Percentiles rank a stretch among this genome's conserved stretches.
These are phyloP conservation scores for Uropsilus gracilis DNA, from an alignment of 2,113 vertebrate species.

Conservation along the genomic window DNA sequence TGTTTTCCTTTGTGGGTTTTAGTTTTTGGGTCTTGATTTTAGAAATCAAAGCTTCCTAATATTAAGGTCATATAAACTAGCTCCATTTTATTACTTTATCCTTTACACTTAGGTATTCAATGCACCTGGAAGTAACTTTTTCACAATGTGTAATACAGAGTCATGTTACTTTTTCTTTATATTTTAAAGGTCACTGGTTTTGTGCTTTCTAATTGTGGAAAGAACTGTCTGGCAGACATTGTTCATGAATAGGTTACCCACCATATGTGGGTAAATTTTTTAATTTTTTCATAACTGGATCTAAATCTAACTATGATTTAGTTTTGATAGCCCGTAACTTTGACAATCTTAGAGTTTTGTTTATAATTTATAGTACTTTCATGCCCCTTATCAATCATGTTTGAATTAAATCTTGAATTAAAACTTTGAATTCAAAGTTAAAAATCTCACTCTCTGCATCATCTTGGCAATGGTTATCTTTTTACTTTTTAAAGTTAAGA, in stretches of 20 bases:
- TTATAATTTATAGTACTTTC: neutral
- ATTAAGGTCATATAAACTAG: neutral
- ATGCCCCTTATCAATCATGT: neutral
- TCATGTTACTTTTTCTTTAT: neutral
- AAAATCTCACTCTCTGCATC: neutral
- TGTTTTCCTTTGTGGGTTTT: neutral
- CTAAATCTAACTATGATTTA: neutral
- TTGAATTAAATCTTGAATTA: too few relatives aligned
- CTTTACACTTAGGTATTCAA: neutral
- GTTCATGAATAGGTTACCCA: neutral
- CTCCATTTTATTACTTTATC: neutral
- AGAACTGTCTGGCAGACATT: fast-evolving
- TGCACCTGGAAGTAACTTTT: neutral
- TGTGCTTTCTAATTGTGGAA: neutral
- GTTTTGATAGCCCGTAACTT: neutral
- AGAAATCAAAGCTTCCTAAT: neutral
- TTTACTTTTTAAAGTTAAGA: neutral
- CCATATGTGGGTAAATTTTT: neutral
- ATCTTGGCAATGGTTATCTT: neutral
- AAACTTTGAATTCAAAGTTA: neutral
- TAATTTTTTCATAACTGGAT: neutral
- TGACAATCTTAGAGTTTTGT: neutral
- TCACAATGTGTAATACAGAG: neutral
- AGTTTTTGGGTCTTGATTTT: neutral
- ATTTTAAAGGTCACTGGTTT: neutral